Base-by-base conservation (phyloP, 2,797 vertebrate species). In the Oceanodroma leucorhoa region DNA sequence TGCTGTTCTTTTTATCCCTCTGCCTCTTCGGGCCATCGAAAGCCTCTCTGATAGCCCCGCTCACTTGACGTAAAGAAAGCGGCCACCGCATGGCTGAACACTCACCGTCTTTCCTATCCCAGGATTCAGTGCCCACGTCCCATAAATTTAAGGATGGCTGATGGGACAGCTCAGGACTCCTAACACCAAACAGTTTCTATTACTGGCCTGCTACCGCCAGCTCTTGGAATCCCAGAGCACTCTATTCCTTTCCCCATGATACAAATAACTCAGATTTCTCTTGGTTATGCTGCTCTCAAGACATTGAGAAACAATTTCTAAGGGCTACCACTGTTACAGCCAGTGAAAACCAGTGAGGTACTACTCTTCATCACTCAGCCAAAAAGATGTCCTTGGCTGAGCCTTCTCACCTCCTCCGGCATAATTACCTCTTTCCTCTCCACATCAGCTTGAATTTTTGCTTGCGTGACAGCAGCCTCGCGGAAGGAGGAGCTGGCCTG, bases 381-480 rank as follows among this genome's bases (percentile, higher is more conserved):
- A 40, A 46, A 62, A 26, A 46, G 53, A n/a, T 10, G 73, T 64
- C 66, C 36, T 8, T 5, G 54, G 69, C 71, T 19, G 57, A 67
- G 51, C 5, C 43, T 6, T 18, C 83, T 85, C 38, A 4, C 89
- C 69, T 64, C 36, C 66, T n/a, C 53, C 10, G 30, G 27, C 17
- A 30, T 15, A 6, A 53, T 98, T 97, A 99, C 99, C 98, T 99
- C 99, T 94, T 99, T 99, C 82, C 98, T 98, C 88, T 98, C 98
- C 18, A 72, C 67, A 0, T 75, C 96, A 0, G 92, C 98, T 57
- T 98, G 98, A 12, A 93, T 96, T 94, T 94, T 96, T 41, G 97
- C 98, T 69, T 98, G 98, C 0, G 97, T 96, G 34, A 90, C 94
- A 0, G 98, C 97, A 0, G 98, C 97, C 54, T 98, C 98, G 0